Evolutionary conservation across 2,888 invertebrate genomes (phyloP).

Genomic region (Eugnorisma glareosa): DNA sequence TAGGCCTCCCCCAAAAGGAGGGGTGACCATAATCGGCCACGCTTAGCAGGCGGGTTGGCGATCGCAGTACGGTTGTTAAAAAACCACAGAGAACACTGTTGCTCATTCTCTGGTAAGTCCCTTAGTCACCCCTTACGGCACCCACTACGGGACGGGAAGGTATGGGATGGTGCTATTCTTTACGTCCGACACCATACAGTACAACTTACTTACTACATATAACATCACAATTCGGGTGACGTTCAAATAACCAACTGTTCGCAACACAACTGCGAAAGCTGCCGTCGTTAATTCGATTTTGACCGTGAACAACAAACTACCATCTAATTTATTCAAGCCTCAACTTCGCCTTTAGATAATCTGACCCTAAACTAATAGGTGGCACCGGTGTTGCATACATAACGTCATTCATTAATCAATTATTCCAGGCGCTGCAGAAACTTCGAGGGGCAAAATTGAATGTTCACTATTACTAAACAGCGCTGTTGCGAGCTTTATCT

Average conservation of each 20-base stretch:
- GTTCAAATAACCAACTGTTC: slow-evolving; percentile 18
- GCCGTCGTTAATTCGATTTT: slow-evolving; percentile 67
- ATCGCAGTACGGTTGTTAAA: too few relatives aligned
- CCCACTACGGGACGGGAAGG: too few relatives aligned
- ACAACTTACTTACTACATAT: neutral
- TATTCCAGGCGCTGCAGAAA: slow-evolving; percentile 64
- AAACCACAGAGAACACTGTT: too few relatives aligned
- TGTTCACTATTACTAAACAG: slow-evolving; percentile 55
- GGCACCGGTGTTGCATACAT: slow-evolving; percentile 68
- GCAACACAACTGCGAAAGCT: slow-evolving; percentile 28
- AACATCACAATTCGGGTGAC: neutral
- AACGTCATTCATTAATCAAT: slow-evolving; percentile 68
- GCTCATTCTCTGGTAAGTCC: too few relatives aligned
- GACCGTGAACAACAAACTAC: slow-evolving; percentile 70
- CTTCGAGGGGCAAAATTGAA: slow-evolving; percentile 61
- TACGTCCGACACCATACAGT: too few relatives aligned
- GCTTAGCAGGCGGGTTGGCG: too few relatives aligned
- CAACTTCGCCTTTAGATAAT: slow-evolving; percentile 70
- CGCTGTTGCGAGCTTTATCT: slow-evolving; percentile 25
- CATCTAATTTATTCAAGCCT: slow-evolving; percentile 73
- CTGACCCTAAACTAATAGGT: slow-evolving; percentile 71
- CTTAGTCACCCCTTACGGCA: too few relatives aligned
- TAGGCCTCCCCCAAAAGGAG: too few relatives aligned
- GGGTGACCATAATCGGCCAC: too few relatives aligned
- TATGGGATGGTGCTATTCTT: too few relatives aligned